Evolutionary conservation across 2,888 invertebrate species (phyloP), one percentile per base, ranked within the genome.

Genomic region (Saturnia pavonia): DNA sequence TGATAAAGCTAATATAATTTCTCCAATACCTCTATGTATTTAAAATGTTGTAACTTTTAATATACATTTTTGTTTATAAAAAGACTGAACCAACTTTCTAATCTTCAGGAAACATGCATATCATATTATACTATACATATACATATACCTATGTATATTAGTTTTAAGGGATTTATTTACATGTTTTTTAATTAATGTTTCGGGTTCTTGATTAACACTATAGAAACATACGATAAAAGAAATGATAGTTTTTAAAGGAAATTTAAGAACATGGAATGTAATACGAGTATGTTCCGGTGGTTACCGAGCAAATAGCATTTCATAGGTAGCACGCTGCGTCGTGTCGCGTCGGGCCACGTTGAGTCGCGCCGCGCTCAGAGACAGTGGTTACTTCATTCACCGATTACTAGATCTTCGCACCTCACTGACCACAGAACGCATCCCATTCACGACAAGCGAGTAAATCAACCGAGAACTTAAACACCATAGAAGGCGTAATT

Each of bases 391-490:
- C 83, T 89, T 84, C 90, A 89, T 89, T 89, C 88, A 91, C 84
- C 81, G 84, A 88, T 88, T 88, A 88, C 88, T 86, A 88, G 90
- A 90, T 89, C 89, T 91, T 91, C 87, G 85, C 92, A 91, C 91
- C 88, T 91, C 91, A 79, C 80, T 87, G 85, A 82, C 89, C 87
- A 88, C 90, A 88, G 86, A 89, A 90, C 88, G 89, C 90, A 88
- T 91, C 91, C 87, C 92, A 93, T 92, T 93, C 92, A 94, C 85
- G 88, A 89, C 88, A 85, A 88, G 86, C 88, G 86, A 91, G 89
- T 90, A 91, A 92, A 92, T 91, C 92, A 91, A 91, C 86, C 90
- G 88, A 87, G 85, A 87, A 88, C 83, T 74, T 78, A 79, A 79
- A 73, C 81, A 76, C 90, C 87, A 74, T 88, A 85, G 81, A 88